A percentile compares a stretch with the other conserved stretches of the same genome.
These are phyloP conservation scores for Entomobrya proxima DNA, from an alignment of 2,888 invertebrate species.

Conservation along the genomic window DNA sequence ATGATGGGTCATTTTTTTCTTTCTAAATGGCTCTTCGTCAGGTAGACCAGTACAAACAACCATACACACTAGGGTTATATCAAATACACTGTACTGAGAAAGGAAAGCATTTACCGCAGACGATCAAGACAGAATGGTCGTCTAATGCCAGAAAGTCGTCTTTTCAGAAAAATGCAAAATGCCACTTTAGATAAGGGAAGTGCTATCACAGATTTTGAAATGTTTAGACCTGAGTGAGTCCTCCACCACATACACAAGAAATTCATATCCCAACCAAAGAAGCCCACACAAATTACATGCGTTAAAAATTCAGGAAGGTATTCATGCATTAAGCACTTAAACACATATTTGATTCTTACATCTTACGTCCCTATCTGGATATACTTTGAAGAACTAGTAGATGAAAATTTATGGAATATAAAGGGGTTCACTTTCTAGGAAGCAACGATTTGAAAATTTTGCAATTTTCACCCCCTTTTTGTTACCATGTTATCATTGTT, in stretches of 20 bases:
- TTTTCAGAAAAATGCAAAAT: neutral
- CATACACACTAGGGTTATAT: neutral
- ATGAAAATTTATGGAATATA: neutral
- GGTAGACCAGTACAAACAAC: neutral
- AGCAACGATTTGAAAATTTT: conserved; percentile 12
- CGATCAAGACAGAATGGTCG: neutral
- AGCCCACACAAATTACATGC: too few species aligned
- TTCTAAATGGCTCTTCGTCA: conserved; percentile 2
- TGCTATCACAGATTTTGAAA: neutral
- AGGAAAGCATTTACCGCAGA: neutral
- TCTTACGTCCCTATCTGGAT: too few species aligned
- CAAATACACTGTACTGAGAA: too few species aligned
- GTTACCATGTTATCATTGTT: neutral
- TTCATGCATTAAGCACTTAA: too few species aligned
- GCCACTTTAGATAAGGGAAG: conserved; percentile 25
- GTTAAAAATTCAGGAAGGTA: too few species aligned
- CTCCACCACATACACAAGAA: neutral
- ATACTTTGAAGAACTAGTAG: too few species aligned
- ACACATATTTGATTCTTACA: too few species aligned
- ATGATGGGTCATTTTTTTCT: conserved; percentile 38
- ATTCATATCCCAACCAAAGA: too few species aligned
- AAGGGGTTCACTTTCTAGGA: conserved; percentile 44
- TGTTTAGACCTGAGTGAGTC: neutral
- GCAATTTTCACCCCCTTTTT: neutral
- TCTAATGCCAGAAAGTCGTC: neutral